Base-by-base conservation (phyloP, 2,113 vertebrate genomes). In the Lophura nycthemera region DNA sequence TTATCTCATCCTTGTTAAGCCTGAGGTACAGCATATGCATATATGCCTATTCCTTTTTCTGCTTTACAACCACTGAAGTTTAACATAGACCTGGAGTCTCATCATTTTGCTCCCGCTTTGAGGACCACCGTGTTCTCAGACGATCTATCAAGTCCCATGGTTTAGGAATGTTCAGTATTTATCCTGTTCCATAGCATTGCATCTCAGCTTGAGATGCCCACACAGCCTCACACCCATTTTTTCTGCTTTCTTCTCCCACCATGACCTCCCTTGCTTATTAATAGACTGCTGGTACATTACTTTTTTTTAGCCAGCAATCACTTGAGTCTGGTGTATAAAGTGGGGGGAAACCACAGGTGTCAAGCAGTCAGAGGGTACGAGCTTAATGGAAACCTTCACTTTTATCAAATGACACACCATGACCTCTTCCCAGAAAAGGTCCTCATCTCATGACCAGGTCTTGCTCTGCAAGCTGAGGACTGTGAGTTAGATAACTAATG, bases 251-350 rank as follows among this genome's bases (percentile, higher is more conserved):
- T 66, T 74, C 19, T 81, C 77, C 69, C 3, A 19, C 13, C 32
- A 4, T 34, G 21, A 59, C 3, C 2, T 76, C 29, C 4, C 5
- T 63, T 66, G 4, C 15, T 29, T 54, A 10, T 9, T 63, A 52
- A 42, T 13, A 61, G 14, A 17, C 14, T 29, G 7, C 25, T 13
- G 5, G 4, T 5, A 29, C 15, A 19, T 20, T 32, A 0, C 3
- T 19, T 78, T 77, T 19, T 78, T 80, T 82, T 12, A 75, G 25
- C 8, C 34, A 91, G 15, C 1, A 42, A 6, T 3, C 7, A 16
- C 6, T 27, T n/a, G 32, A 71, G 40, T 32, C 6, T 74, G 36
- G 10, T 48, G 15, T 24, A 47, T 27, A 20, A 15, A 13, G 2
- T 81, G 30, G 56, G 73, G 17, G 34, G 11, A 63, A 18, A 50